Evolutionary conservation across 2,888 invertebrate genomes (phyloP), one percentile per base, ranked within the genome.

Genomic region (Drosophila longiperda): DNA sequence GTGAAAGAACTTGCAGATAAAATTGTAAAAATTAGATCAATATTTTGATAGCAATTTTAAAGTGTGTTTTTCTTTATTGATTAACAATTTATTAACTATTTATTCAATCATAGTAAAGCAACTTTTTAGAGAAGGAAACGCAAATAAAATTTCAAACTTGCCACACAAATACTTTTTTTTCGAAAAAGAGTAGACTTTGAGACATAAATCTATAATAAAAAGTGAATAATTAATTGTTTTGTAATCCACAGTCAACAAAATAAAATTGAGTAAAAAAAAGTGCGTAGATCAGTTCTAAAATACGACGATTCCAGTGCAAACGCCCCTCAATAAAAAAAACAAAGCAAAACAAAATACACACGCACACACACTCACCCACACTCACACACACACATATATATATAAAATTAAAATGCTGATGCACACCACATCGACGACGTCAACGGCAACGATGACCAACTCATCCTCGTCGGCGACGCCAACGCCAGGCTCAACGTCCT

Each of bases 401-500:
- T n/a, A n/a, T n/a, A 63, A 17, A n/a, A 50, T 20, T 6, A 36
- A 34, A n/a, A 84, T 87, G 85, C 75, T 86, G 34, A 87, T 85
- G 90, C 89, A 85, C 65, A 87, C 80, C 58, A 82, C 87, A 63
- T 86, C 87, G 49, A 82, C 68, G 17, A 81, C 87, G 29, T 87
- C 90, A 34, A 86, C 91, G 61, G 84, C 87, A 45, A 91, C 91
- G 50, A 86, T 86, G 85, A 86, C 85, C 82, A 86, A 86, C 68
- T 89, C 85, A 42, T 86, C 90, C 29, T 86, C 90, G 1, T 89
- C 91, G 72, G 90, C 90, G 72, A 91, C 91, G 67, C 91, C 91
- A 73, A 91, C 91, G 11, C 91, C 92, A 38, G 91, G 90, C 60
- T 91, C 91, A 5, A 88, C 87, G 23, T 90, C 91, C 29, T 91